Conservation (phyloP, 2,888 invertebrate species). For the Dioctria rufipes region DNA sequence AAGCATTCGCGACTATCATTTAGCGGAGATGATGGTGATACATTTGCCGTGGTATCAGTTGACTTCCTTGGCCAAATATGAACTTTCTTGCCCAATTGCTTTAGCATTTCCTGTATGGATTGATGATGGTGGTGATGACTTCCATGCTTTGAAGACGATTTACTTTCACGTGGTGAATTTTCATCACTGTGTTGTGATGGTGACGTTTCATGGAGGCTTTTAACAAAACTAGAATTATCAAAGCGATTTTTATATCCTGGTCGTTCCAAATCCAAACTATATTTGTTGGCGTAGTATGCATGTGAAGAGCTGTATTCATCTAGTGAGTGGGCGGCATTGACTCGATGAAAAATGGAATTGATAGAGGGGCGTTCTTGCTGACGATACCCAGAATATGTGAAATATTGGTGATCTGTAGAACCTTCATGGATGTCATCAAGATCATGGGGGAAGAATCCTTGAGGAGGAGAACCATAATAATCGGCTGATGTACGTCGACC, state of each 20-base stretch:
- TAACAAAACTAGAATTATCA: slow-evolving; percentile 69
- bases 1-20: slow-evolving; percentile 77
- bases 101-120: slow-evolving; percentile 83
- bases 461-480: slow-evolving; percentile 65
- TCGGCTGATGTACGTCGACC: slow-evolving; percentile 66
- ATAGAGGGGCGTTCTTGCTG: slow-evolving; percentile 67
- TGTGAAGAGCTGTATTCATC: slow-evolving; percentile 66
- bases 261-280: slow-evolving; percentile 54
- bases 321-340: slow-evolving; percentile 67
- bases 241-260: slow-evolving; percentile 66
- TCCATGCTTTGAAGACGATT: slow-evolving; percentile 60
- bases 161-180: slow-evolving; percentile 60
- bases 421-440: slow-evolving; percentile 71
- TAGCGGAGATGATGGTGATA: slow-evolving; percentile 70
- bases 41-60: slow-evolving; percentile 66
- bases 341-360: slow-evolving; percentile 70
- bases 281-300: slow-evolving; percentile 46
- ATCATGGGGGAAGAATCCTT: slow-evolving; percentile 70
- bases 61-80: slow-evolving; percentile 80
- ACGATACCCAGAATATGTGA: slow-evolving; percentile 69
- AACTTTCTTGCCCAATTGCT: slow-evolving; percentile 83
- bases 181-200: slow-evolving; percentile 62
- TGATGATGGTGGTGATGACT: slow-evolving; percentile 72
- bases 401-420: slow-evolving; percentile 67
- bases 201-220: slow-evolving; percentile 62